Conservation (phyloP, 2,113 vertebrate species). For the Trichomycterus rosablanca region DNA sequence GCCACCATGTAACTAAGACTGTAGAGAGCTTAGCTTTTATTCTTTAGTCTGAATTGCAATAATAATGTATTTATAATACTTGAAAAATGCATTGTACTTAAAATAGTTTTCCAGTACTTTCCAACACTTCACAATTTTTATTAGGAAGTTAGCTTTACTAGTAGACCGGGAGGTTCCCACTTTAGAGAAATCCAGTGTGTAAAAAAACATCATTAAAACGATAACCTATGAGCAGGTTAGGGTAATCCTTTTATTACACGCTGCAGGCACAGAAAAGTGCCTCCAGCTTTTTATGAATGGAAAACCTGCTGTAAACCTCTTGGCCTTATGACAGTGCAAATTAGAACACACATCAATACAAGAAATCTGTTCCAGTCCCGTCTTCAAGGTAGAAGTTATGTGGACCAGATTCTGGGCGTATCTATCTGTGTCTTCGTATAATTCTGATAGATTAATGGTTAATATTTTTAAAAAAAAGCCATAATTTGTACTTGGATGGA, state of each 20-base stretch:
- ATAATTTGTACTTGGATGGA: too few relatives aligned
- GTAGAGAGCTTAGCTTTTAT: too few relatives aligned
- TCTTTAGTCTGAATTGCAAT: too few relatives aligned
- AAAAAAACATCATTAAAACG: conserved; percentile 6
- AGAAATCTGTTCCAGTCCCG: not conserved
- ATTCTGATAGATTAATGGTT: too few relatives aligned
- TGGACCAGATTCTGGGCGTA: conserved; percentile 2
- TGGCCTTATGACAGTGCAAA: conserved; percentile 6
- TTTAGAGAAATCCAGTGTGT: not conserved
- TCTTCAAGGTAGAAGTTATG: not conserved
- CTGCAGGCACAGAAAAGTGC: not conserved
- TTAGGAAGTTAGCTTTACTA: conserved; percentile 15
- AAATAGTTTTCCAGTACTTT: too few relatives aligned
- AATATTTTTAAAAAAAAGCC: too few relatives aligned
- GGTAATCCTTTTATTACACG: conserved; percentile 15
- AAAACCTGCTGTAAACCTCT: conserved; percentile 1
- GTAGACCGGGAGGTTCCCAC: not conserved
- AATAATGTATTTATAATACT: too few relatives aligned
- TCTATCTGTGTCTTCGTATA: too few relatives aligned
- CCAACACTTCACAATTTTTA: too few relatives aligned
- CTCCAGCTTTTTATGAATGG: too few relatives aligned
- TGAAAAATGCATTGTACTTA: too few relatives aligned
- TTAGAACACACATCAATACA: not conserved
- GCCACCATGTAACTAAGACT: too few relatives aligned
- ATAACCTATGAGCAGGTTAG: conserved; percentile 6